Evolutionary conservation across 92 coral and sea anemone species (phyloP), one percentile per base, ranked within the genome.

Genomic region (Phenganax marumi): DNA sequence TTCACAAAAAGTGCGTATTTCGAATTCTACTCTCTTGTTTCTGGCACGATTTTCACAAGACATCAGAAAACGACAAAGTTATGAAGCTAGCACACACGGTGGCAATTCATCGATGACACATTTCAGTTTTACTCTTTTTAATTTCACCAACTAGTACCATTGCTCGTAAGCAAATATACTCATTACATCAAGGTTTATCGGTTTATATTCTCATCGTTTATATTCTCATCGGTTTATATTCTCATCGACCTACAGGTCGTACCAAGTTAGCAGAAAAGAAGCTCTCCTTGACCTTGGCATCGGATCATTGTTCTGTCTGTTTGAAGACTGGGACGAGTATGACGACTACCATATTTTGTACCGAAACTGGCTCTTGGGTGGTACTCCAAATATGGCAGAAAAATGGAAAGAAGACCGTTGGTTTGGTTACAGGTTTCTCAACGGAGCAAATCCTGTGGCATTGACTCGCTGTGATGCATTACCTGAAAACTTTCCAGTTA

Each of bases 241-340:
- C 70, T 63, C 23, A 63, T 11, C 70, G 43, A 63, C 13, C 18
- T 57, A 21, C 48, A 78, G 83, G 18, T 78, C 83, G 18, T 89
- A 88, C 66, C 84, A 88, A 33, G 68, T 58, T 17, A 87, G 89
- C 65, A 76, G 87, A 72, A 60, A 58, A 24, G 86, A 84, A 52
- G 91, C 90, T 6, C 56, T 91, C 54, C 12, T 73, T 11, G 86
- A 91, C 61, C 81, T 91, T 51, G 93, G 91, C 5, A 64, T 88
- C 0, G 75, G 88, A 14, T 57, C 50, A 43, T 73, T 91, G 49
- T 16, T 91, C 53, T 76, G 82, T 10, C 8, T 81, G 39, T 86
- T 91, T 70, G 91, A 91, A 60, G 73, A 85, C 77, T 91, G 91
- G 93, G 91, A 91, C 26, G 86, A 84, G 49, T 88, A 88, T 74